Percentiles rank a stretch among this genome's conserved stretches.
Evolutionary conservation across 2,797 vertebrate genomes (phyloP).

Genomic region (Todus mexicanus): DNA sequence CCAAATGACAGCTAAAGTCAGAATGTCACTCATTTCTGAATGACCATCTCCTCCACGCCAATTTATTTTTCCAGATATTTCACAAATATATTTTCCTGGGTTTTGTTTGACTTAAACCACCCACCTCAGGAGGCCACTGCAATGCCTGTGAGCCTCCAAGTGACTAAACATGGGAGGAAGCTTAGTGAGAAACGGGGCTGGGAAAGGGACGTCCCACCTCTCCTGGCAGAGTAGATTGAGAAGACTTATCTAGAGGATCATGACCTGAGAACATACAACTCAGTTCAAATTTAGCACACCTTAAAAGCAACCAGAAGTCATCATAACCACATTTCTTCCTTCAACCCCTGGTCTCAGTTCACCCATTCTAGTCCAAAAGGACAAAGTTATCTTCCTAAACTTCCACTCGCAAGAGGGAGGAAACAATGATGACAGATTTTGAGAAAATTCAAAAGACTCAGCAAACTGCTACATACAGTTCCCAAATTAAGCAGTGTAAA

Average conservation of each 20-base stretch:
- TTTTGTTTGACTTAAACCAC: rapidly evolving
- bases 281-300: rapidly evolving
- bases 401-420: not conserved
- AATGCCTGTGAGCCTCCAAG: rapidly evolving
- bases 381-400: not conserved
- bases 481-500: rapidly evolving
- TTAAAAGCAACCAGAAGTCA: not conserved
- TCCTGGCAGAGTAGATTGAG: too few relatives aligned
- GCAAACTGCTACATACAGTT: not conserved
- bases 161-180: rapidly evolving
- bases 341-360: rapidly evolving
- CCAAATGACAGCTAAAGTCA: not conserved
- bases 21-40: not conserved
- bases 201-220: not conserved
- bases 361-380: rapidly evolving
- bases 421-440: rapidly evolving
- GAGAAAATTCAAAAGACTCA: not conserved
- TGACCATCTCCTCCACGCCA: rapidly evolving
- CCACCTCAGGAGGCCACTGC: not conserved
- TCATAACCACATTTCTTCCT: rapidly evolving
- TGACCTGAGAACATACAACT: not conserved
- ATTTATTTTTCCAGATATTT: not conserved
- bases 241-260: not conserved
- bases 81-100: rapidly evolving
- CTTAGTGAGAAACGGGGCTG: not conserved